Evolutionary conservation across 2,797 vertebrate species (phyloP), one percentile per base, ranked within the genome.

Genomic region (Triplophysa bombifrons): DNA sequence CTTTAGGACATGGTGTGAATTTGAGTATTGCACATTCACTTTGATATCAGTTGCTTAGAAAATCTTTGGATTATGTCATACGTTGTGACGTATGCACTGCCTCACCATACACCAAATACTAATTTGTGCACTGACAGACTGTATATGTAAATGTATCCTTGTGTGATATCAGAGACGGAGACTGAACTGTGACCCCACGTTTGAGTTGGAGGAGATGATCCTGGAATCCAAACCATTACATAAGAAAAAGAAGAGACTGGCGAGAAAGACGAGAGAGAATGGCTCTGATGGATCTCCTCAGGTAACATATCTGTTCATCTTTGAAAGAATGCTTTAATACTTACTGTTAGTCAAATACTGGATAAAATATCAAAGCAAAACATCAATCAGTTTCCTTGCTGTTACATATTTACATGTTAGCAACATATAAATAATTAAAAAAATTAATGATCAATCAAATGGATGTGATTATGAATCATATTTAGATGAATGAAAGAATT

Each of bases 141-240:
- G 46, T 25, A 7, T 38, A 3, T 56, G 2, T 38, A 44, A 72
- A 48, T 82, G 10, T 68, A 10, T 81, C 46, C 80, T 20, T 60
- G 13, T 53, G 10, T 74, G 61, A 41, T 19, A 44, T 14, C 87
- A 99, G 98, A 97, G 94, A 86, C 94, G 96, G 66, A 93, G 96
- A 84, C 89, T 99, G 56, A 99, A 99, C 86, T 99, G 98, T 79
- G 97, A 99, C 87, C 98, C 98, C 9, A 91, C 96, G 1, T 99
- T 99, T 85, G 98, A 99, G 88, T 93, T 99, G 69, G 98, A 99
- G 90, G 98, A 99, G 92, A 99, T 99, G 98, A 99, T 99, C 86
- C 91, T 99, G 79, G 98, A 99, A 89, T 96, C 97, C 72, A 99
- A 96, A 88, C 98, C 98, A 0, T 94, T 99, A 80, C 98, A 99